Evolutionary conservation across 2,113 vertebrate species (phyloP).

Genomic region (Ptyas mucosa): DNA sequence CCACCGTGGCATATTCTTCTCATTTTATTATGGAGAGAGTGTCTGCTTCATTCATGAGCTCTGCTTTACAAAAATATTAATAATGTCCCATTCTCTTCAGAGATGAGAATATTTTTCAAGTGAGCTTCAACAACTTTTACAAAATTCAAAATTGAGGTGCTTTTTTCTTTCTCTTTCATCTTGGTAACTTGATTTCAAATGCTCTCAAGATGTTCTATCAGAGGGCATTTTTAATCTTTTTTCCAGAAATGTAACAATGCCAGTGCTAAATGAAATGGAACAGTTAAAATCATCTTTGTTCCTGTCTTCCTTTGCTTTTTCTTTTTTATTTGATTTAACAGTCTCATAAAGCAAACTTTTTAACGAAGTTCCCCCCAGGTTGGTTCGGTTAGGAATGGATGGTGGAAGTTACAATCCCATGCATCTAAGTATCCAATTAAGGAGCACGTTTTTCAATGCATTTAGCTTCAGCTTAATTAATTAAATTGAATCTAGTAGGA

Average conservation of each 20-base stretch:
- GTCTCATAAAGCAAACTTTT: not conserved
- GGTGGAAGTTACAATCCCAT: not conserved
- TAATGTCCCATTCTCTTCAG: constrained; percentile 58
- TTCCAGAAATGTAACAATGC: constrained; percentile 14
- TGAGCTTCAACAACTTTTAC: constrained; percentile 65
- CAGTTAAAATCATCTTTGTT: not conserved
- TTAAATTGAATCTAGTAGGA: not conserved
- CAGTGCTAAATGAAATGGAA: not conserved
- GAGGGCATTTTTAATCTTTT: constrained; percentile 47
- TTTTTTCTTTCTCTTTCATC: constrained; percentile 22
- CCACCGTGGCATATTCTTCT: constrained; percentile 61
- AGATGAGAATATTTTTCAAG: constrained; percentile 59
- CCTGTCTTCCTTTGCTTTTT: not conserved
- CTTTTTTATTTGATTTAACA: not conserved
- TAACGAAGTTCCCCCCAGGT: not conserved
- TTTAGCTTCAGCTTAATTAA: not conserved
- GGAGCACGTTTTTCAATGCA: not conserved
- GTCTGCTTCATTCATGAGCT: constrained; percentile 53
- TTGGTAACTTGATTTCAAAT: constrained; percentile 13
- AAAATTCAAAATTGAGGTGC: constrained; percentile 54
- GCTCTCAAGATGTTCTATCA: constrained; percentile 34
- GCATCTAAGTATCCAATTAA: not conserved
- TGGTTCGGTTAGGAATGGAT: not conserved
- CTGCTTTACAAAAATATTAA: constrained; percentile 69
- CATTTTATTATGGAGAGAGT: constrained; percentile 60